Conservation (phyloP, 2,888 invertebrate species). For the Abscondita cerata region DNA sequence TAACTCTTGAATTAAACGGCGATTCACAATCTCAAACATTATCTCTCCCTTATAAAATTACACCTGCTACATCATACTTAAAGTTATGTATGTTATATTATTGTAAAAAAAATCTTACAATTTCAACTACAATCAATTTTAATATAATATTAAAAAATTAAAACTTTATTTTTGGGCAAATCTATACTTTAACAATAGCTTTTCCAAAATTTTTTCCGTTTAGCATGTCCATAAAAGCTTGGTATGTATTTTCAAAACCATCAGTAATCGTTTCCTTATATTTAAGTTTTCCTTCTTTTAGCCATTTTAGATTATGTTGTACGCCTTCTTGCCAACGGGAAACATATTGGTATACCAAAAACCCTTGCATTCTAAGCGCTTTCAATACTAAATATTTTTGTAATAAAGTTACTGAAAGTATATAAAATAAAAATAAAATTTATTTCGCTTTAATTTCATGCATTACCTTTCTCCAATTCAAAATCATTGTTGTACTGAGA, state of each 20-base stretch:
- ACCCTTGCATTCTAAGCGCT: conserved; percentile 70
- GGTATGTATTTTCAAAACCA: conserved; percentile 73
- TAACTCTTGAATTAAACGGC: too few relatives aligned
- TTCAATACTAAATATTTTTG: conserved; percentile 65
- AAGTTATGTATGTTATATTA: too few relatives aligned
- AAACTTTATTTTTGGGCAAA: too few relatives aligned
- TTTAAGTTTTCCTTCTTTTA: conserved; percentile 72
- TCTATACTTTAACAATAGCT: conserved; percentile 66
- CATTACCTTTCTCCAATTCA: too few relatives aligned
- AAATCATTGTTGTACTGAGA: conserved; percentile 65
- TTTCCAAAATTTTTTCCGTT: conserved; percentile 74
- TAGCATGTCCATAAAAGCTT: conserved; percentile 69
- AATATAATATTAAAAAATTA: too few relatives aligned
- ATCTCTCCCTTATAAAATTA: too few relatives aligned
- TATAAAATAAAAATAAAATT: background rate
- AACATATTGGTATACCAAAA: conserved; percentile 63
- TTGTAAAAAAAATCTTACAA: too few relatives aligned
- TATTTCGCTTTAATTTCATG: too few relatives aligned
- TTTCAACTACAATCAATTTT: too few relatives aligned
- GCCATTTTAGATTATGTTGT: conserved; percentile 66
- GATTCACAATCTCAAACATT: too few relatives aligned
- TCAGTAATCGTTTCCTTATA: conserved; percentile 69
- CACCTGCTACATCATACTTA: too few relatives aligned
- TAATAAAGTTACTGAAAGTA: conserved; percentile 59
- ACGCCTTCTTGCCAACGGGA: conserved; percentile 68